Conservation (phyloP, 2,797 vertebrate species). For the Gouania willdenowi region DNA sequence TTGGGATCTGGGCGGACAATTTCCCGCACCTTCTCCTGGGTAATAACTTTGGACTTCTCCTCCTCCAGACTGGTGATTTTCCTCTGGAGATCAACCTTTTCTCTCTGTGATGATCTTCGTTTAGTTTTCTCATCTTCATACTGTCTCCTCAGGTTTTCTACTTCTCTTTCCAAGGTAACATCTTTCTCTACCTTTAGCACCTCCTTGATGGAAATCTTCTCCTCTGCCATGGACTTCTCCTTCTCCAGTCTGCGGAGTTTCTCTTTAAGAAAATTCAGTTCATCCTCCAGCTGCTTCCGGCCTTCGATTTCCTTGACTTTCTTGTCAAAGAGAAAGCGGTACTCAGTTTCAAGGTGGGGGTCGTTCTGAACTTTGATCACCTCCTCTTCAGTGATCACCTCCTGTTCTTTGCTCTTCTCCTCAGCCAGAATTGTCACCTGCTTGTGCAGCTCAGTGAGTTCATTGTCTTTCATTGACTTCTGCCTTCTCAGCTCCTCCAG, state of each 20-base stretch:
- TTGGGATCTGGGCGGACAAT: constrained; percentile 94
- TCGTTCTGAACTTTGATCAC: constrained; percentile 93
- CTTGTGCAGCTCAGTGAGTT: constrained; percentile 81
- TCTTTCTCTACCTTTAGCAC: constrained; percentile 97
- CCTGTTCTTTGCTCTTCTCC: constrained; percentile 84
- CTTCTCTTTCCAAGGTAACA: constrained; percentile 81
- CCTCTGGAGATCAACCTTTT: constrained; percentile 84
- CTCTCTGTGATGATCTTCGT: constrained; percentile 78
- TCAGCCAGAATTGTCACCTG: constrained; percentile 80
- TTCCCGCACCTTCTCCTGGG: constrained; percentile 94
- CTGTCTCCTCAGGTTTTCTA: constrained; percentile 83
- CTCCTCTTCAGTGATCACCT: constrained; percentile 89
- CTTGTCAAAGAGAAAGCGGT: constrained; percentile 78
- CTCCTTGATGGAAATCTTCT: constrained; percentile 93
- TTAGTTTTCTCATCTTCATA: constrained; percentile 86
- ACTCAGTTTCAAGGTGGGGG: constrained; percentile 87
- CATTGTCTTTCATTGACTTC: constrained; percentile 82
- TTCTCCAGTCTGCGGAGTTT: constrained; percentile 88
- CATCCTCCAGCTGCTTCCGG: constrained; percentile 85
- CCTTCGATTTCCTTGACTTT: constrained; percentile 77
- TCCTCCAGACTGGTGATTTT: constrained; percentile 87
- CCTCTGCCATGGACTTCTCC: constrained; percentile 89
- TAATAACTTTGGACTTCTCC: constrained; percentile 86
- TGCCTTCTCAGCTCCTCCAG: constrained; percentile 85
- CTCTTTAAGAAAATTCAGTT: constrained; percentile 86